These are phyloP conservation scores for Aphelenchoides besseyi DNA, from an alignment of 1,140 invertebrate species.

Conservation along the genomic window DNA sequence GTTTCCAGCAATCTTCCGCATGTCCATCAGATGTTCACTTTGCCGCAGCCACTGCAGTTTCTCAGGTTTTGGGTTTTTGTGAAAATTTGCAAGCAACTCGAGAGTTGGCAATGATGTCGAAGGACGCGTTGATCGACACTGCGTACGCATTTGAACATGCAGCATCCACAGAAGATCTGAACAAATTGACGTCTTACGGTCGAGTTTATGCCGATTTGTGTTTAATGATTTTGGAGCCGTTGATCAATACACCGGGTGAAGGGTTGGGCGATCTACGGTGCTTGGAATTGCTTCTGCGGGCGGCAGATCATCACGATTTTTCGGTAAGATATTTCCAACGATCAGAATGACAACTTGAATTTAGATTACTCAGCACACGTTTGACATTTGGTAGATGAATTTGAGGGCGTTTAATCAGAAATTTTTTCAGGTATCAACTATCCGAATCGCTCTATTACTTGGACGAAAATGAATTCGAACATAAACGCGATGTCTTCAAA, in stretches of 20 bases:
- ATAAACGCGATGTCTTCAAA: conserved; percentile 70
- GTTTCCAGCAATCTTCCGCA: conserved; percentile 53
- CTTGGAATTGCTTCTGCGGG: conserved; percentile 81
- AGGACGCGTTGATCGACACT: conserved; percentile 76
- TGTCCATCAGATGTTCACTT: conserved; percentile 76
- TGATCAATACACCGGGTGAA: conserved; percentile 68
- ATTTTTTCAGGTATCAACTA: too few relatives aligned
- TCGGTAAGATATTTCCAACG: conserved; percentile 72
- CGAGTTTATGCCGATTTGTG: conserved; percentile 90
- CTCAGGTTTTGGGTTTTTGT: conserved; percentile 70
- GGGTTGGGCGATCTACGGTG: conserved; percentile 75
- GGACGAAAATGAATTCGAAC: conserved; percentile 75
- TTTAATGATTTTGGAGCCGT: conserved; percentile 81
- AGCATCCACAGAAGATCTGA: conserved; percentile 85
- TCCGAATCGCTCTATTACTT: conserved; percentile 88
- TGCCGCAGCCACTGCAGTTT: conserved; percentile 83
- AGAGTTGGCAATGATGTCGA: conserved; percentile 74
- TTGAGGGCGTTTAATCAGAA: too few relatives aligned
- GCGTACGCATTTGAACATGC: conserved; percentile 83
- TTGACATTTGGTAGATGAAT: conserved; percentile 96
- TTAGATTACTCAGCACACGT: conserved; percentile 75
- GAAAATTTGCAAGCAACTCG: conserved; percentile 71
- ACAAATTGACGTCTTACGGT: conserved; percentile 72
- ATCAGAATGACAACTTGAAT: too few relatives aligned
- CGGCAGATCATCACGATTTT: conserved; percentile 93